Evolutionary conservation across 1,140 invertebrate species (phyloP).

Genomic region (Hydropsyche tenuis): DNA sequence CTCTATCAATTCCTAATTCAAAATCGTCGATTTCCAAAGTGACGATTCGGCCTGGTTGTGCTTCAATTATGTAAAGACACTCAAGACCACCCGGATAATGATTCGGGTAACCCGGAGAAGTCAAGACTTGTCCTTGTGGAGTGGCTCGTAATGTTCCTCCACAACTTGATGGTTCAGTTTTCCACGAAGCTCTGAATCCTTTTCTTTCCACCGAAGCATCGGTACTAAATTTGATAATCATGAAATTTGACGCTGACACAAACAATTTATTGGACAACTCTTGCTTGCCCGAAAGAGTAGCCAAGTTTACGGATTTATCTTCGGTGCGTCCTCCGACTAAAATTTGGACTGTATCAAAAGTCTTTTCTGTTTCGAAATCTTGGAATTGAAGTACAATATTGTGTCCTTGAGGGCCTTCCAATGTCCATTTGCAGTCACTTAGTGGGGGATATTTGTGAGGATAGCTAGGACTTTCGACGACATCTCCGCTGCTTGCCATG

Average conservation of each 20-base stretch:
- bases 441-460: constrained; percentile 90
- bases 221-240: constrained; percentile 96
- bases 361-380: constrained; percentile 96
- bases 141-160: constrained; percentile 84
- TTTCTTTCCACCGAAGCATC: constrained; percentile 93
- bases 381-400: constrained; percentile 93
- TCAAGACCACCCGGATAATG: constrained; percentile 93
- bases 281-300: constrained; percentile 88
- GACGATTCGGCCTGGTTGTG: constrained; percentile 86
- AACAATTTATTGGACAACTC: constrained; percentile 83
- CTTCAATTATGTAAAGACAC: constrained; percentile 90
- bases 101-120: constrained; percentile 89
- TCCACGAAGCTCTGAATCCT: constrained; percentile 93
- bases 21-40: constrained; percentile 90
- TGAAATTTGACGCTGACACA: constrained; percentile 95
- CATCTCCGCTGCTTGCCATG: constrained; percentile 92
- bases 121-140: constrained; percentile 81
- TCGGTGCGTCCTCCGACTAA: constrained; percentile 93
- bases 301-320: constrained; percentile 89
- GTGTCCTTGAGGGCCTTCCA: constrained; percentile 94
- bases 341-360: constrained; percentile 95
- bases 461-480: constrained; percentile 93
- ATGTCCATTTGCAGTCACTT: constrained; percentile 94
- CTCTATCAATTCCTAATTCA: constrained; percentile 83
- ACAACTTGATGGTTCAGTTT: constrained; percentile 89